Base-by-base conservation (phyloP, 2,113 vertebrate species). In the Neotoma lepida region DNA sequence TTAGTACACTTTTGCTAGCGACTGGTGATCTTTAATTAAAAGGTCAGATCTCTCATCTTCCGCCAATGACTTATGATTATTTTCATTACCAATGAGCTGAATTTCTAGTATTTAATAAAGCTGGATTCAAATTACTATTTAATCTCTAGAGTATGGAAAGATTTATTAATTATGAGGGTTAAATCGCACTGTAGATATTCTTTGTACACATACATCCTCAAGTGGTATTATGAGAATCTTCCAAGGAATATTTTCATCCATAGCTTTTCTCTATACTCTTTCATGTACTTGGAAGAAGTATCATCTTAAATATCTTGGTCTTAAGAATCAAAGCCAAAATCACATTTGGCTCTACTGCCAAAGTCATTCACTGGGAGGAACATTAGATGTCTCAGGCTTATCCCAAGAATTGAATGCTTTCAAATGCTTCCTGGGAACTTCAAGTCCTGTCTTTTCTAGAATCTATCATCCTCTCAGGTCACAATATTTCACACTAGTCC, bases 1-100 rank as follows among this genome's bases (percentile, higher is more conserved):
- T 97, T 94, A 91, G 49, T 14, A 12, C 80, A 93, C 71, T 97
- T 91, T 97, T 98, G 93, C 88, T 97, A 96, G 96, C 91, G 95
- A 97, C 46, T 97, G 95, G 95, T 97, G 97, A 98, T 98, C 70
- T 96, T 98, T 98, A 97, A 98, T 98, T 98, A 97, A 98, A 98
- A 98, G 97, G 97, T 98, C 97, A 97, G n/a, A 96, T 97, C 94
- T 88, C 91, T 97, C 97, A 98, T 92, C 68, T 94, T 97, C 30
- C 35, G 97, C 86, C 5, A 80, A 78, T 96, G 95, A 98, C 94
- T 98, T 97, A 96, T 71, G 96, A 97, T 98, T 97, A 96, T 98
- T 98, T 98, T 98, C 92, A 97, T 97, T 97, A 86, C 63, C 96
- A 97, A 97, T 90, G 73, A 97, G 81, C 58, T 78, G 54, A 96